Evolutionary conservation across 2,113 vertebrate genomes (phyloP).

Genomic region (Daubentonia madagascariensis): DNA sequence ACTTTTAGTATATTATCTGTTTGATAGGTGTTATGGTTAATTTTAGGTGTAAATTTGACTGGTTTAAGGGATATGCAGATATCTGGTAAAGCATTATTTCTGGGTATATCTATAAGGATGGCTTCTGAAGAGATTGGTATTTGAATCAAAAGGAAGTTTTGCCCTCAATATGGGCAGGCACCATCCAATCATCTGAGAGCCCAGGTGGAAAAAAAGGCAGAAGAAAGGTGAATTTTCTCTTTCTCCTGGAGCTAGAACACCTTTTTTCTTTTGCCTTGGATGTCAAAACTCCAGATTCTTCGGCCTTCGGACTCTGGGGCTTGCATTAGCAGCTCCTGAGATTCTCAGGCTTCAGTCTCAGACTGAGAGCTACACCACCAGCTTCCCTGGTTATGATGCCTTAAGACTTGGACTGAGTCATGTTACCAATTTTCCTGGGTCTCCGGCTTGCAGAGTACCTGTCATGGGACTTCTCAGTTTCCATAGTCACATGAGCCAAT

Average conservation of each 20-base stretch:
- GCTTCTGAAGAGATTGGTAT: background rate
- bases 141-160: background rate
- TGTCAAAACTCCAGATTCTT: background rate
- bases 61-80: background rate
- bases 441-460: background rate
- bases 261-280: background rate
- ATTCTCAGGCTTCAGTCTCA: background rate
- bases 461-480: background rate
- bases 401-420: background rate
- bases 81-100: background rate
- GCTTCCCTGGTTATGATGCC: background rate
- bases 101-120: background rate
- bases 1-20: background rate
- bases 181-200: accelerated
- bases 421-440: background rate
- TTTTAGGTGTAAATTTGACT: background rate
- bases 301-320: background rate
- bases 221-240: background rate
- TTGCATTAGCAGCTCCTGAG: accelerated
- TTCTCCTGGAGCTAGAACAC: background rate
- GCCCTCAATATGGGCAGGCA: background rate
- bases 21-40: background rate
- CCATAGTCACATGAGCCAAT: background rate
- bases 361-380: accelerated
- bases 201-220: background rate